Evolutionary conservation across 2,113 vertebrate genomes (phyloP), one percentile per base, ranked within the genome.

Genomic region (Acrocephalus kingi): DNA sequence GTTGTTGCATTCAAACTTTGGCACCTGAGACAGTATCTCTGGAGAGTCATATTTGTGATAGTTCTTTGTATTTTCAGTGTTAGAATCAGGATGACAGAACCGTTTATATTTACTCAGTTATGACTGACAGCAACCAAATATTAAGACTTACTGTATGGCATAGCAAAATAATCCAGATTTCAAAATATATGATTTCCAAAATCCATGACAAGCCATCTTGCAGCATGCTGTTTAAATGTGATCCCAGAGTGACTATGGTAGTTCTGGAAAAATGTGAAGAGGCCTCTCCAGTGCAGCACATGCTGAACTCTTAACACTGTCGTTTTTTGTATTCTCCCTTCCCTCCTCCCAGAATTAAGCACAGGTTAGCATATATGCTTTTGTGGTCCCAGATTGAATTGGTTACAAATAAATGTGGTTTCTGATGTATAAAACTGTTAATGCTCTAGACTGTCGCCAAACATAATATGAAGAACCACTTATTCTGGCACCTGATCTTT

Each of bases 401-500:
- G 89, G 74, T 85, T 84, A 69, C 52, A 58, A 41, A 61, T 87
- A 95, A 93, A 49, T 78, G 49, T 88, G 62, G 66, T 93, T 98
- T 97, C 86, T 95, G 77, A 86, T 94, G 76, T 84, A 86, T 54
- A 94, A 96, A 97, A 96, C 85, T 91, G 48, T 82, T 94, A 96
- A 96, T 96, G 55, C 74, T 96, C 59, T 94, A 96, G 62, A 90
- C 80, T 97, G 93, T 94, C 95, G 75, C 97, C 96, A 98, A 98
- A 97, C 93, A 94, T 94, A 95, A 96, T 97, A 90, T 94, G 97
- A 97, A 97, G 96, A 97, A 95, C 78, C 95, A 94, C 96, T 97
- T 94, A 95, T 96, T 96, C 97, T 96, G 97, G 96, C 97, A 98
- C 97, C 98, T 98, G 97, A 98, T 98, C 97, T 98, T 98, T 97